Conservation (phyloP, 2,888 invertebrate species). For the Aleiodes leptofemur region DNA sequence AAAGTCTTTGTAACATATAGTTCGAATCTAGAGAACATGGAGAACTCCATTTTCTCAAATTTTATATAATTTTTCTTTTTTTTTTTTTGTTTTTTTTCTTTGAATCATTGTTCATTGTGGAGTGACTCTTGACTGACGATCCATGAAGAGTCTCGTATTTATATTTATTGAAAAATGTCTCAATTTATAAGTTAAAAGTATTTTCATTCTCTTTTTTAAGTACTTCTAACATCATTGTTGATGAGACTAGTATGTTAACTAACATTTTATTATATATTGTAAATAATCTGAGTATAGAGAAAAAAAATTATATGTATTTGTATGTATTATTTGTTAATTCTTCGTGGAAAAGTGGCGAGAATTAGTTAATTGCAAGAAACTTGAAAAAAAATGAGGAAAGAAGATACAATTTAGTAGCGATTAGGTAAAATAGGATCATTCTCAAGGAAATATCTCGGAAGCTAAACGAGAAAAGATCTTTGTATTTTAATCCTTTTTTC, state of each 20-base stretch:
- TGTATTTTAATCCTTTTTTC: too few relatives aligned
- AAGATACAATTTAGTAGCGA: too few relatives aligned
- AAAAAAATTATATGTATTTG: neutral
- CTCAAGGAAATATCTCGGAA: too few relatives aligned
- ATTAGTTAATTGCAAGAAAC: conserved; percentile 12
- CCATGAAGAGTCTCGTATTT: conserved; percentile 45
- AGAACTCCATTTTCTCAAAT: conserved; percentile 21
- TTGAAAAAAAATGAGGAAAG: neutral
- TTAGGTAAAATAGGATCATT: too few relatives aligned
- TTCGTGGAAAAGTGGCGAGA: conserved; percentile 17
- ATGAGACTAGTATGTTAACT: conserved; percentile 34
- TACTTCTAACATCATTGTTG: neutral
- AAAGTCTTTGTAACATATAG: conserved; percentile 27
- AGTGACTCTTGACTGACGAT: conserved; percentile 31
- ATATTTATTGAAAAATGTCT: conserved; percentile 47
- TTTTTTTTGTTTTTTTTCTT: conserved; percentile 23
- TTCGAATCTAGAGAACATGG: conserved; percentile 10
- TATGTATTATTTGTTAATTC: conserved; percentile 22
- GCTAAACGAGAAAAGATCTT: too few relatives aligned
- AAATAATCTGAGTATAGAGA: conserved; percentile 52
- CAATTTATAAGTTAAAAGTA: conserved; percentile 44
- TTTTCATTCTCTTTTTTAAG: conserved; percentile 36
- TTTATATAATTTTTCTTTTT: conserved; percentile 1
- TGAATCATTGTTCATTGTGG: conserved; percentile 17
- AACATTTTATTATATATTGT: conserved; percentile 52